Evolutionary conservation across 2,888 invertebrate genomes (phyloP).

Genomic region (Caenorhabditis drosophilae): DNA sequence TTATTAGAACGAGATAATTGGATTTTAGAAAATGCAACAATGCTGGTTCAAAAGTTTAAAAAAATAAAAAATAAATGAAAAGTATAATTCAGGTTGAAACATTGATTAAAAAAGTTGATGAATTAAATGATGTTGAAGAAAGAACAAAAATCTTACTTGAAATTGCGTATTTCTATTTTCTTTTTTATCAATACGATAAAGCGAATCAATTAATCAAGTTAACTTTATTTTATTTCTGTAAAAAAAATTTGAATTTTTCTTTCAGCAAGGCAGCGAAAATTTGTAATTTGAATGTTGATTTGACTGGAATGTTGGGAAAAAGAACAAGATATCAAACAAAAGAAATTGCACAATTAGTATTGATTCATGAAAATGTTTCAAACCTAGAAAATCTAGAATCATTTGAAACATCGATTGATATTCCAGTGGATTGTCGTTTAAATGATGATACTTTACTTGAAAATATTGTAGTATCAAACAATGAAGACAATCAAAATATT

Average conservation of each 20-base stretch:
- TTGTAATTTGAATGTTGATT: constrained; percentile 37
- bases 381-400: not conserved
- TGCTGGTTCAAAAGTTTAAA: not conserved
- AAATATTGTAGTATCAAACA: constrained; percentile 76
- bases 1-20: constrained; percentile 17
- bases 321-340: constrained; percentile 87
- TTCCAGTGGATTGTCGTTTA: constrained; percentile 75
- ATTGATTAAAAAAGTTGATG: constrained; percentile 1
- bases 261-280: constrained; percentile 18
- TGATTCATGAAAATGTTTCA: constrained; percentile 21
- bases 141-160: constrained; percentile 10
- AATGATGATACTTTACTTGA: constrained; percentile 88
- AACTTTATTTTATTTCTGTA: not conserved
- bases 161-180: constrained; percentile 26
- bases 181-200: constrained; percentile 34
- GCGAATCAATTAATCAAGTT: constrained; percentile 12
- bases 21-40: constrained; percentile 6
- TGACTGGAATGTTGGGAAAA: constrained; percentile 80
- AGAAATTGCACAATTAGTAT: constrained; percentile 80
- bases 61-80: not conserved
- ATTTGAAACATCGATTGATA: constrained; percentile 17
- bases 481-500: constrained; percentile 73
- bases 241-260: not conserved
- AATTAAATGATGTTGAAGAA: constrained; percentile 3
- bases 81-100: not conserved